These are phyloP conservation scores for Chrysopilus asiliformis DNA, from an alignment of 2,888 invertebrate genomes.

Conservation along the genomic window DNA sequence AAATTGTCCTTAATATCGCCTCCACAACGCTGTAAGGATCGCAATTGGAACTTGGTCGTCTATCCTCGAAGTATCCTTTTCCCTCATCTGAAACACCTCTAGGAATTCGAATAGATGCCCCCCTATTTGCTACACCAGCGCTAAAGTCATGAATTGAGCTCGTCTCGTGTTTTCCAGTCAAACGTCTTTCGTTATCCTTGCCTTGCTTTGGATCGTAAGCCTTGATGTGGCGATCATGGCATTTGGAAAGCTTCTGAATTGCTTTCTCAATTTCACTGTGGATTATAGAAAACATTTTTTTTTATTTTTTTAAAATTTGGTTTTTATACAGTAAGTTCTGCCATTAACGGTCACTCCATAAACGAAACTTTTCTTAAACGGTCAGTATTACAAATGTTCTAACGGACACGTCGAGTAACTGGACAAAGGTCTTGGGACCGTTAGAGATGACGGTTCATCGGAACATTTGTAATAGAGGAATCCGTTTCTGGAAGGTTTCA, in stretches of 20 bases:
- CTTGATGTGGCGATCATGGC: slow-evolving; percentile 86
- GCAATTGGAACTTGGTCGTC: slow-evolving; percentile 85
- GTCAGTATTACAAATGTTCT: slow-evolving; percentile 12
- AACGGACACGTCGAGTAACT: background rate
- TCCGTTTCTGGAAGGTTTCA: too few relatives aligned
- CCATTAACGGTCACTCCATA: too few relatives aligned
- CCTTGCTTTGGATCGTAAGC: slow-evolving; percentile 95
- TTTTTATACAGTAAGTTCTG: too few relatives aligned
- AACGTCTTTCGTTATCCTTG: slow-evolving; percentile 87
- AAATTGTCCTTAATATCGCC: slow-evolving; percentile 74
- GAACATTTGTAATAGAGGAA: too few relatives aligned
- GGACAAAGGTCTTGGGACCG: too few relatives aligned
- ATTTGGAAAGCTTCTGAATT: slow-evolving; percentile 84
- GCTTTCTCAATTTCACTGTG: slow-evolving; percentile 86
- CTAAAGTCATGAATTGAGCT: slow-evolving; percentile 96
- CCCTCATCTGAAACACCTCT: slow-evolving; percentile 80
- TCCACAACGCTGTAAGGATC: slow-evolving; percentile 80
- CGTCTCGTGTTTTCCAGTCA: slow-evolving; percentile 93
- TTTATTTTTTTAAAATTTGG: too few relatives aligned
- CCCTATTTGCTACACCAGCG: slow-evolving; percentile 81
- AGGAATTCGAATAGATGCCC: slow-evolving; percentile 89
- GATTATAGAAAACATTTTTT: too few relatives aligned
- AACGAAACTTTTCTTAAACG: too few relatives aligned
- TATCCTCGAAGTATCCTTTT: slow-evolving; percentile 91
- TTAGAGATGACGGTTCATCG: too few relatives aligned